Base-by-base conservation (phyloP, 1,140 invertebrate species). In the Diorhabda sublineata region DNA sequence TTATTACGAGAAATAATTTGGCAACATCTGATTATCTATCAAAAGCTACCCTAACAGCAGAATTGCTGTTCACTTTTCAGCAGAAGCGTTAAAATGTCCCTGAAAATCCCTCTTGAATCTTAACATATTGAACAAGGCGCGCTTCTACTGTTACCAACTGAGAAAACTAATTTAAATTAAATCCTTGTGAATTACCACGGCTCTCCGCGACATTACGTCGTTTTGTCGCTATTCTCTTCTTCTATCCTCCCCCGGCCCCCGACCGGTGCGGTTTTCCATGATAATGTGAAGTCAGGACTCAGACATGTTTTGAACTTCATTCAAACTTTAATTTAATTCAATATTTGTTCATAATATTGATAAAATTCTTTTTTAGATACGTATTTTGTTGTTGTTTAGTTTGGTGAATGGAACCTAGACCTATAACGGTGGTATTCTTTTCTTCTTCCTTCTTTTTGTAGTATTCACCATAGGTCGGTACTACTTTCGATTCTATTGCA, bases 131-230 rank as follows among this genome's bases (percentile, higher is more conserved):
- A 73, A 73, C 72, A 71, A n/a, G n/a, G 43, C 63, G 6, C 63
- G 45, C 63, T 56, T 45, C 45, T 42, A 8, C 43, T 64, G 45
- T 64, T 41, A 57, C 63, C 65, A 61, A 43, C 26, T 7, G 65
- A 73, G 76, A 78, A 78, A 78, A 78, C 77, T 78, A 78, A 78
- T 78, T 78, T 78, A 78, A 78, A 78, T 78, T 77, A 78, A 78
- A 78, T 78, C 77, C 77, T 76, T 75, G 77, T 75, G 77, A 78
- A 78, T 78, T 78, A 76, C 75, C 75, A 75, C 74, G 73, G 47
- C 44, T 62, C 44, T 62, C 42, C 42, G 45, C 43, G 42, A 44
- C 61, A 43, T 62, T 44, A 11, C 61, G 11, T 62, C 1, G 42
- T 62, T 62, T 62, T 62, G 42, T 43, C 42, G 11, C 61, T 62